Evolutionary conservation across 2,888 invertebrate genomes (phyloP), one percentile per base, ranked within the genome.

Genomic region (Dusona sp.): DNA sequence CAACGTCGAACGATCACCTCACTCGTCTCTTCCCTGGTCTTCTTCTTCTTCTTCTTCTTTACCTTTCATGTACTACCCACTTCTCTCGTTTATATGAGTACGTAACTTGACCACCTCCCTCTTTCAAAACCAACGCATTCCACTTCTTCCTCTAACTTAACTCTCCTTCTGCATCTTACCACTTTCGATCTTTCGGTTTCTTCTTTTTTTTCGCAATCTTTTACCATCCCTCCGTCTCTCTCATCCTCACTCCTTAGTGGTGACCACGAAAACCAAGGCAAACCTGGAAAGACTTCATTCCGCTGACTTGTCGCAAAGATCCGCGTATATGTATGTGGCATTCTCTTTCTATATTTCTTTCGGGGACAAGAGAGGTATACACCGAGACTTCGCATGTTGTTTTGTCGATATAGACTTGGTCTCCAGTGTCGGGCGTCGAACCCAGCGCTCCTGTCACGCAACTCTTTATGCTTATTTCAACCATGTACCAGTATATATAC

Each of bases 271-370:
- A 61, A 57, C 79, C 64, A 11, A 73, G 75, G 33, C 75, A 77
- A 78, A 84, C 89, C 85, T 87, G 86, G 88, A 88, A 92, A 88
- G 92, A 92, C 90, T 92, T 92, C 91, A 91, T 92, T 92, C 88
- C 91, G 92, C 92, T 92, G 92, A 92, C 91, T 92, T 90, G 90
- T 88, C 89, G 84, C 80, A 70, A 33, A 45, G 36, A 68, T 19
- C 11, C n/a, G 11, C 57, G 57, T 79, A 29, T 45, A 29, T 38
- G 8, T 51, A 48, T 25, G 7, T 70, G 75, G 45, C 61, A 61
- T 78, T 79, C 73, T 73, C 79, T 83, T 67, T 73, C 74, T 87
- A 64, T 78, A 83, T 87, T 68, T 80, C 48, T 54, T 42, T 65
- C 65, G 25, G 86, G 74, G 22, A 54, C 33, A 45, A 79, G 73